These are phyloP conservation scores for Himantopus leucocephalus DNA, from an alignment of 2,113 vertebrate genomes.

Conservation along the genomic window DNA sequence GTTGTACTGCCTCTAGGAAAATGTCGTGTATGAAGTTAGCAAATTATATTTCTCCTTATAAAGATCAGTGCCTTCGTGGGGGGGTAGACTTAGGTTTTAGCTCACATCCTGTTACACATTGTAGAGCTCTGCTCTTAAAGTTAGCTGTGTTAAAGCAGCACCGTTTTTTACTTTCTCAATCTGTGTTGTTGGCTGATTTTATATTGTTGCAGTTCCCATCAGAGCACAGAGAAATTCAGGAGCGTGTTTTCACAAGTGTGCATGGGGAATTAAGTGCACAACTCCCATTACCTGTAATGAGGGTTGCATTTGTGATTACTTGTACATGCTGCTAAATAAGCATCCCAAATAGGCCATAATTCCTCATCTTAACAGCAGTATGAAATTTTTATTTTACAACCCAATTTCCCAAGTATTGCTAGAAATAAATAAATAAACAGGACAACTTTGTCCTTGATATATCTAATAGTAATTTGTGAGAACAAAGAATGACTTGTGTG, in stretches of 20 bases:
- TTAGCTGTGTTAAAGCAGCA: neutral
- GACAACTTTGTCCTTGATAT: conserved; percentile 12
- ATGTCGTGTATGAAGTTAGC: neutral
- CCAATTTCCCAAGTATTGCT: neutral
- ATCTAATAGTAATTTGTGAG: conserved; percentile 10
- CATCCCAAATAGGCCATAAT: neutral
- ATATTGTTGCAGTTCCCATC: neutral
- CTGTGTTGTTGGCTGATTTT: neutral
- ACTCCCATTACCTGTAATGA: neutral
- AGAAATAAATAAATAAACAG: conserved; percentile 38
- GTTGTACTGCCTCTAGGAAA: neutral
- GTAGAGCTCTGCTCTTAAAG: neutral
- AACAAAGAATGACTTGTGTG: conserved; percentile 37
- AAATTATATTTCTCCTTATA: neutral
- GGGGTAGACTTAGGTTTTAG: neutral
- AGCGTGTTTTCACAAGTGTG: neutral
- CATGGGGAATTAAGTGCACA: neutral
- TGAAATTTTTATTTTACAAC: neutral
- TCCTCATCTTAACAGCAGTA: neutral
- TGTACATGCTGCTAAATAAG: neutral
- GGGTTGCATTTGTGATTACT: neutral
- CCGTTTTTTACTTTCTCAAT: neutral
- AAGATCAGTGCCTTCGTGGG: neutral
- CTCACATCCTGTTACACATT: rapidly evolving
- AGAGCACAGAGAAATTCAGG: neutral